A percentile compares a stretch with the other conserved stretches of the same genome.
phyloP scores from a whole-genome alignment of 2,888 invertebrate species.

The Lasiommata megera region DNA sequence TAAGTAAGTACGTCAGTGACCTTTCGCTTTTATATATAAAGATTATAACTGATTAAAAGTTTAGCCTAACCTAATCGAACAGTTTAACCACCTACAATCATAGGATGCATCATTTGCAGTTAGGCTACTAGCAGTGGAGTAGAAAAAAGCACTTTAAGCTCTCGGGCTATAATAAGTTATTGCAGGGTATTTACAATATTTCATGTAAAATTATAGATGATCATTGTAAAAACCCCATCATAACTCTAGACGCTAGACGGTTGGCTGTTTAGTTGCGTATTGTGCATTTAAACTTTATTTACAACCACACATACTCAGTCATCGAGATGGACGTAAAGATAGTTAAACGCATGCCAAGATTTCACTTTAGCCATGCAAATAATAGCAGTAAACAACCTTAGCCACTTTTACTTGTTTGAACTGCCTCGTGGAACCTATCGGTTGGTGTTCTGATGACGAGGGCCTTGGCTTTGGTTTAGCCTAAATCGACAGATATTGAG shows the following conservation, averaged over 20 bases:
- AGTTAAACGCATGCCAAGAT: slow-evolving; percentile 14
- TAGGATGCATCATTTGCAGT: too few relatives aligned
- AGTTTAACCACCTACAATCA: too few relatives aligned
- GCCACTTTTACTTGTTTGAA: not conserved
- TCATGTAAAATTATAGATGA: slow-evolving; percentile 21
- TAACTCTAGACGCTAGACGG: slow-evolving; percentile 16
- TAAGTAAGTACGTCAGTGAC: too few relatives aligned
- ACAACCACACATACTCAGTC: slow-evolving; percentile 6
- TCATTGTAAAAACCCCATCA: slow-evolving; percentile 18
- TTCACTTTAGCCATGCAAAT: slow-evolving; percentile 15
- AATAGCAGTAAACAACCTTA: slow-evolving; percentile 5
- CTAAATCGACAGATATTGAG: too few relatives aligned
- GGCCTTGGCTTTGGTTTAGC: too few relatives aligned
- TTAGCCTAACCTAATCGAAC: too few relatives aligned
- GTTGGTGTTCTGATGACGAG: too few relatives aligned
- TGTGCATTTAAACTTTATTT: slow-evolving; percentile 17
- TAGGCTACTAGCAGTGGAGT: too few relatives aligned
- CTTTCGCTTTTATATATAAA: too few relatives aligned
- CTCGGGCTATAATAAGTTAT: slow-evolving; percentile 15
- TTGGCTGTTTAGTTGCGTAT: slow-evolving; percentile 4
- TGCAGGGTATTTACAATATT: slow-evolving; percentile 20
- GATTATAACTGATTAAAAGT: too few relatives aligned
- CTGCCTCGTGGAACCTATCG: too few relatives aligned
- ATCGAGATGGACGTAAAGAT: slow-evolving; percentile 13
- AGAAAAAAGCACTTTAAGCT: not conserved